Conservation (phyloP, 2,797 vertebrate genomes). For the Micropoecilia bifurca region DNA sequence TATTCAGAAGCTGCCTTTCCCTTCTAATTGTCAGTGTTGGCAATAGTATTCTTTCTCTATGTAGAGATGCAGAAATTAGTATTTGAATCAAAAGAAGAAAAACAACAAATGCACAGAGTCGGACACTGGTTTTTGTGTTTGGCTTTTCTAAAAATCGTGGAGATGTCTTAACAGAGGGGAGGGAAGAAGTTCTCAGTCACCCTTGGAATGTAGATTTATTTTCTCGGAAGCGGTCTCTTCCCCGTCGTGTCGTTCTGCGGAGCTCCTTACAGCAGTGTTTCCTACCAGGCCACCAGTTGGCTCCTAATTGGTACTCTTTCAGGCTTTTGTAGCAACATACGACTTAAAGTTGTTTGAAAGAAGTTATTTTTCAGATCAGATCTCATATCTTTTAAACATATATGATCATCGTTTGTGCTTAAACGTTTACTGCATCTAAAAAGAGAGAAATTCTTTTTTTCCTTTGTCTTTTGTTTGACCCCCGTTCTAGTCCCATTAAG, state of each 20-base stretch:
- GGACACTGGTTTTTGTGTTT: constrained; percentile 47
- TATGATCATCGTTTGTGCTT: constrained; percentile 12
- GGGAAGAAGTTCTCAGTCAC: constrained; percentile 25
- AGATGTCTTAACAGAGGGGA: constrained; percentile 64
- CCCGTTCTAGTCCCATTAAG: constrained; percentile 41
- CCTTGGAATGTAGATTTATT: constrained; percentile 25
- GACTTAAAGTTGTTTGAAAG: constrained; percentile 29
- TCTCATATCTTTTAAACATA: constrained; percentile 23
- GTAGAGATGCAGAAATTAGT: constrained; percentile 64
- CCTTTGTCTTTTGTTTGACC: constrained; percentile 41
- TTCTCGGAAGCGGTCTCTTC: constrained; percentile 25
- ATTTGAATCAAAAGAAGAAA: constrained; percentile 37
- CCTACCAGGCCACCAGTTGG: constrained; percentile 29
- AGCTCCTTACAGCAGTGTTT: constrained; percentile 39
- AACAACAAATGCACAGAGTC: constrained; percentile 51
- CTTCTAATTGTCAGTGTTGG: constrained; percentile 66
- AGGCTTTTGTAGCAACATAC: constrained; percentile 59
- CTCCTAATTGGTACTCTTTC: constrained; percentile 48
- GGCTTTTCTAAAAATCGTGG: constrained; percentile 50
- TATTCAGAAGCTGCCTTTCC: constrained; percentile 83
- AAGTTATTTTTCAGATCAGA: constrained; percentile 13
- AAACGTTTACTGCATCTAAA: constrained; percentile 44
- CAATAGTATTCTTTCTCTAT: constrained; percentile 54
- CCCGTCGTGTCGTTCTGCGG: constrained; percentile 18
- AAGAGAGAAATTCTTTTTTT: not conserved